Percentiles rank a stretch among this genome's conserved stretches.
Evolutionary conservation across 2,888 invertebrate species (phyloP).

Genomic region (Macrophya annulata): DNA sequence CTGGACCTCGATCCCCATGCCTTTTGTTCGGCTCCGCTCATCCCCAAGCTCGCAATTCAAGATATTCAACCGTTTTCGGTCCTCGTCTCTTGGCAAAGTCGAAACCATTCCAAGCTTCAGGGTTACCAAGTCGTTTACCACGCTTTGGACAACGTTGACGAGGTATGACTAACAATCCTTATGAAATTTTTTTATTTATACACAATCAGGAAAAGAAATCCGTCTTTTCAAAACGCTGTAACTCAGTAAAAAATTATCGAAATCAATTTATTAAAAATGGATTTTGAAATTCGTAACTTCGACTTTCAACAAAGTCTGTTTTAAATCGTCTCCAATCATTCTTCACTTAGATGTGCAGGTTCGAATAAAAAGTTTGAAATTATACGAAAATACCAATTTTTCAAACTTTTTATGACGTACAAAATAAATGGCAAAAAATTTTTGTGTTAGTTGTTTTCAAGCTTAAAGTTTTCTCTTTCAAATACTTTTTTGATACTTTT

Average conservation of each 20-base stretch:
- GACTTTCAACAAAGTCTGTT: too few species aligned
- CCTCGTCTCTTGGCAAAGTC: constrained; percentile 93
- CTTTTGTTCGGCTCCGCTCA: constrained; percentile 92
- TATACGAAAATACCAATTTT: too few species aligned
- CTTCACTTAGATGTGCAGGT: too few species aligned
- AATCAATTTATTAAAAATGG: not conserved
- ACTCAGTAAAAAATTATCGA: not conserved
- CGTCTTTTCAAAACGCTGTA: not conserved
- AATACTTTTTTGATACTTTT: too few species aligned
- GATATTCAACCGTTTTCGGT: constrained; percentile 94
- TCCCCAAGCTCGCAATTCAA: constrained; percentile 92
- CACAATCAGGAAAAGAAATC: not conserved
- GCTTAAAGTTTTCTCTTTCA: too few species aligned
- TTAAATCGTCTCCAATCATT: too few species aligned
- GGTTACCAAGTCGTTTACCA: constrained; percentile 94
- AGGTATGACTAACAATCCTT: constrained; percentile 76
- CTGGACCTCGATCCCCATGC: constrained; percentile 90
- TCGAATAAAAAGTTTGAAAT: too few species aligned
- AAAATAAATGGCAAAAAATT: too few species aligned
- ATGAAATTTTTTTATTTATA: not conserved
- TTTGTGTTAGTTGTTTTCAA: too few species aligned
- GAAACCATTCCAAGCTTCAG: constrained; percentile 91
- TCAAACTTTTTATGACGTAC: too few species aligned
- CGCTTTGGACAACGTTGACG: constrained; percentile 83
- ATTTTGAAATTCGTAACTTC: too few species aligned